Base-by-base conservation (phyloP, 2,113 vertebrate species). In the Numida meleagris region DNA sequence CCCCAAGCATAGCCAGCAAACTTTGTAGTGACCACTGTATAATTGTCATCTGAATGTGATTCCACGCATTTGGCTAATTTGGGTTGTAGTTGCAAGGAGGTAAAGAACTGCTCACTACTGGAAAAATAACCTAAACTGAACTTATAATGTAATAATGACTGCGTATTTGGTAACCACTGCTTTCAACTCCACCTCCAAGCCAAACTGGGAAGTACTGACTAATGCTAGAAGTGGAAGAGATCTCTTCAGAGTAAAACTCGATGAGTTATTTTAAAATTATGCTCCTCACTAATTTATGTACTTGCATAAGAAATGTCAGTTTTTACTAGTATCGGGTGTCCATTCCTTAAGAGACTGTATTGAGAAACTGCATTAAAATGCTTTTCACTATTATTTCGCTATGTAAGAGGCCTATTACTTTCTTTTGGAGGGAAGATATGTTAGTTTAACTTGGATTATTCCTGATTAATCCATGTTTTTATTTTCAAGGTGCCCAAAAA, bases 261-360 rank as follows among this genome's bases (percentile, higher is more conserved):
- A 42, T 19, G 5, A 4, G 4, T 18, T 63, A 72, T 43, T 93
- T 78, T 29, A 48, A 78, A 78, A 58, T 18, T 29, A 9, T n/a
- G 5, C 3, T 14, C 4, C 6, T 1, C 5, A 33, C 45, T n/a
- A 40, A 31, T 53, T 40, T n/a, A 15, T 55, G 4, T 10, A 27
- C 29, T 53, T 72, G 3, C 13, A 5, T 51, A 42, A 61, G 18
- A 65, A 5, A 50, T 42, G 2, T 9, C 12, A 55, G 45, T 21
- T 10, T 79, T 75, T 51, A 24, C 58, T 93, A 88, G 66, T 23
- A 33, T 17, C 55, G 38, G 2, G 10, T 83, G 27, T 38, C 17
- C 10, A 24, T 21, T 34, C 10, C 0, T 82, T 70, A 10, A 10
- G 10, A 59, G 27, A 57, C 5, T 13, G 5, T n/a, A 59, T 33